phyloP scores from a whole-genome alignment of 1,140 invertebrate genomes.

The Megathymus violae region DNA sequence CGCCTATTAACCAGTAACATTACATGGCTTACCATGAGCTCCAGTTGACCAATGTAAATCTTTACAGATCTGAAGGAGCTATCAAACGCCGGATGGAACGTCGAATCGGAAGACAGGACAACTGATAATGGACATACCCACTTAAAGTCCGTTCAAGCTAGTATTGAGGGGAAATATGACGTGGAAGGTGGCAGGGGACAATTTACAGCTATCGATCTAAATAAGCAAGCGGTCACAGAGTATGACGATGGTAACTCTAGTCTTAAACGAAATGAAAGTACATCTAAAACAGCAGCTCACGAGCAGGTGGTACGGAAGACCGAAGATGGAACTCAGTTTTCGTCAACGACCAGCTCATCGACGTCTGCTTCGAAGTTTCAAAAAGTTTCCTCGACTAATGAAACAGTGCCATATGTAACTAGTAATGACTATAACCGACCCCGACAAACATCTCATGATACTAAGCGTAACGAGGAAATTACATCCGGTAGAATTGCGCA shows the following conservation, averaged over 20 bases:
- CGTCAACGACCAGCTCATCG: conserved; percentile 76
- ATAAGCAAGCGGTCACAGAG: conserved; percentile 83
- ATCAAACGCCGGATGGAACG: conserved; percentile 79
- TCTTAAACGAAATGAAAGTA: conserved; percentile 84
- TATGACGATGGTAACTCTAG: conserved; percentile 87
- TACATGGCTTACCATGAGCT: conserved; percentile 8
- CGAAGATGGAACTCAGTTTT: conserved; percentile 77
- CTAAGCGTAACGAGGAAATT: conserved; percentile 53
- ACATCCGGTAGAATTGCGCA: conserved; percentile 48
- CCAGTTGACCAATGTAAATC: conserved; percentile 21
- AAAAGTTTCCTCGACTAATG: conserved; percentile 65
- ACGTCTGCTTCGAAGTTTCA: conserved; percentile 76
- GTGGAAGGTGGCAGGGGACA: conserved; percentile 85
- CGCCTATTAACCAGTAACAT: conserved; percentile 74
- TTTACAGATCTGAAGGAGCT: conserved; percentile 78
- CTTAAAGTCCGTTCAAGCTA: conserved; percentile 68
- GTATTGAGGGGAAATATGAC: conserved; percentile 83
- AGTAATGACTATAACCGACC: conserved; percentile 53
- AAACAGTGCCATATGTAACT: conserved; percentile 63
- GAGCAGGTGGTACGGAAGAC: conserved; percentile 85
- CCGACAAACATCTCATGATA: conserved; percentile 45
- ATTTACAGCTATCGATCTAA: conserved; percentile 85
- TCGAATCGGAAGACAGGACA: conserved; percentile 74
- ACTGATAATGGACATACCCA: conserved; percentile 78
- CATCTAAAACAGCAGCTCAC: conserved; percentile 84